A percentile compares a stretch with the other conserved stretches of the same genome.
Conservation (phyloP, 2,888 invertebrate species). For the Trypoxylon attenuatum region DNA sequence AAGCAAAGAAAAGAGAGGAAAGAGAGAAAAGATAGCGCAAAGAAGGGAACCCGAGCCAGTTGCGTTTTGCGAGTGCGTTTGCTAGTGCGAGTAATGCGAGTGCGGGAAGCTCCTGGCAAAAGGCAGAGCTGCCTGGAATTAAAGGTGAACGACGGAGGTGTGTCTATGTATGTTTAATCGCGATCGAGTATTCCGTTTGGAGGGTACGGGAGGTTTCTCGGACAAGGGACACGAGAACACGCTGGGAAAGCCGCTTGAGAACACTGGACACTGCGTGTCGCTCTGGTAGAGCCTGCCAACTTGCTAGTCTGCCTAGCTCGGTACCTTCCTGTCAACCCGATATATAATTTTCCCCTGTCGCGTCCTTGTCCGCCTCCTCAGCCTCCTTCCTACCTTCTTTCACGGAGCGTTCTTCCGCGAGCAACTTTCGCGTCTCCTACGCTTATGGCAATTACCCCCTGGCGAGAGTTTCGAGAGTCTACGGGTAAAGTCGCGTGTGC, state of each 20-base stretch:
- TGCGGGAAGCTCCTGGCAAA: conserved; percentile 26
- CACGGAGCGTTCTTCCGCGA: no score
- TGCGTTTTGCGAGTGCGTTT: no score
- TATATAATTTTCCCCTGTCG: conserved; percentile 62
- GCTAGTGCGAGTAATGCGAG: no score
- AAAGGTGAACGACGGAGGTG: conserved; percentile 66
- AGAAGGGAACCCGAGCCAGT: not conserved
- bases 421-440: no score
- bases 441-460: no score
- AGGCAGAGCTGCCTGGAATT: conserved; percentile 59
- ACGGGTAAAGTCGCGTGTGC: no score
- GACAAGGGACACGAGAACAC: conserved; percentile 33
- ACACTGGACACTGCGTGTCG: conserved; percentile 16
- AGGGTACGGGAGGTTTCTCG: conserved; percentile 53
- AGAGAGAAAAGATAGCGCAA: not conserved
- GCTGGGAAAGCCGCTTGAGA: conserved; percentile 20
- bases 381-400: not conserved
- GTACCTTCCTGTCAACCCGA: conserved; percentile 47
- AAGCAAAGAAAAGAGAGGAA: not conserved
- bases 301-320: conserved; percentile 6
- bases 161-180: conserved; percentile 71
- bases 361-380: conserved; percentile 24
- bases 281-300: conserved; percentile 22
- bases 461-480: no score
- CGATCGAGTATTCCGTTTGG: conserved; percentile 72